These are phyloP conservation scores for Pollenia griseotomentosa DNA, from an alignment of 2,888 invertebrate genomes.

Conservation along the genomic window DNA sequence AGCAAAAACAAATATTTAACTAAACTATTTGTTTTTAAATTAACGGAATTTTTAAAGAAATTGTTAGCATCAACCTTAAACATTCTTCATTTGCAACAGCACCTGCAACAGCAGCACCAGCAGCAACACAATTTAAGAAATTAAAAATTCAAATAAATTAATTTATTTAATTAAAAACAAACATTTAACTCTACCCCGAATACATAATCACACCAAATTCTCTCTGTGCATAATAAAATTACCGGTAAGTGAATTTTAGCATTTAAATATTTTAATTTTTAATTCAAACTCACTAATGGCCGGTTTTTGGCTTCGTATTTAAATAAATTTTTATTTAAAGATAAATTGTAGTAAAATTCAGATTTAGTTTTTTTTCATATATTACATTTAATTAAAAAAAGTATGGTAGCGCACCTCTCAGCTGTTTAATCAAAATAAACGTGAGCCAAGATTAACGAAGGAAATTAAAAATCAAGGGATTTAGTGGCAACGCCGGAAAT, in stretches of 20 bases:
- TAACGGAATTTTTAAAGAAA: too few relatives aligned
- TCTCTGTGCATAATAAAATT: conserved; percentile 28
- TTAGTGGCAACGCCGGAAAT: too few relatives aligned
- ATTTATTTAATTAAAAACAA: conserved; percentile 49
- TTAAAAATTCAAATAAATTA: conserved; percentile 64
- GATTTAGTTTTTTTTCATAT: too few relatives aligned
- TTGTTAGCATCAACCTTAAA: too few relatives aligned
- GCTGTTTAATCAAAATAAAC: too few relatives aligned
- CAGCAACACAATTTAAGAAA: conserved; percentile 20
- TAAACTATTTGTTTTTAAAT: background rate
- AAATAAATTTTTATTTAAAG: too few relatives aligned
- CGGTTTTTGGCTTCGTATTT: too few relatives aligned
- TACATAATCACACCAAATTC: background rate
- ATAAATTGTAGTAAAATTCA: too few relatives aligned
- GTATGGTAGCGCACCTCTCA: too few relatives aligned
- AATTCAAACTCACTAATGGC: background rate
- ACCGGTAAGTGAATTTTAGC: conserved; percentile 62
- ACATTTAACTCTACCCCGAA: background rate
- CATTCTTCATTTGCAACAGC: background rate
- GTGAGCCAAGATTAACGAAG: too few relatives aligned
- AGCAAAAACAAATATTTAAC: background rate
- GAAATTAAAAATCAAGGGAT: too few relatives aligned
- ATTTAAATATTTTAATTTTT: conserved; percentile 49
- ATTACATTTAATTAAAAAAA: too few relatives aligned
- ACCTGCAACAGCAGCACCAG: background rate